phyloP scores from a whole-genome alignment of 2,888 invertebrate genomes.

The Pherbina coryleti region DNA sequence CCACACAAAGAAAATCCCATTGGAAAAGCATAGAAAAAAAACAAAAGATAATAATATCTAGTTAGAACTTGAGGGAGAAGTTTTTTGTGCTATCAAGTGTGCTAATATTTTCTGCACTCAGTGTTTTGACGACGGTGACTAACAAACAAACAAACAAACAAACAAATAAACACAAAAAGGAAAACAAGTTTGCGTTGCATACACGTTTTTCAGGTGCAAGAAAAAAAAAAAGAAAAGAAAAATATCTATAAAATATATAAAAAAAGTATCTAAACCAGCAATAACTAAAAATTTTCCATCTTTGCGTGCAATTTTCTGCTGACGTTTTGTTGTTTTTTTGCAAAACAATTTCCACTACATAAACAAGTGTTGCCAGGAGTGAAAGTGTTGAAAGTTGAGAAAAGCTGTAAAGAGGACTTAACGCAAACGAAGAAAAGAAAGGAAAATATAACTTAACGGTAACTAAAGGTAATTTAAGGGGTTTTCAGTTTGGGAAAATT shows the following conservation, averaged over 20 bases:
- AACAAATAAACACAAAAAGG: not conserved
- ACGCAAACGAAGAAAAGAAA: not conserved
- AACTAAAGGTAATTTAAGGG: not conserved
- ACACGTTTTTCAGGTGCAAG: slow-evolving; percentile 24
- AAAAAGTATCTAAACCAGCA: slow-evolving; percentile 4
- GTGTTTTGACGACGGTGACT: not conserved
- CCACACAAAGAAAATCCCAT: slow-evolving; percentile 33
- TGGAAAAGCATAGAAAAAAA: slow-evolving; percentile 26
- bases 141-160: slow-evolving; percentile 5
- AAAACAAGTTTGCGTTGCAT: slow-evolving; percentile 9
- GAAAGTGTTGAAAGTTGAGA: slow-evolving; percentile 26
- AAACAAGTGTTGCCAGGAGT: slow-evolving; percentile 18
- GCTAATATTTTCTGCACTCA: not conserved
- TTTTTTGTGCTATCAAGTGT: not conserved
- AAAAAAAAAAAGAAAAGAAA: not conserved
- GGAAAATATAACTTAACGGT: not conserved
- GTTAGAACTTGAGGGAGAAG: not conserved
- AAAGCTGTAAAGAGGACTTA: not conserved
- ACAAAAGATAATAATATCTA: not conserved
- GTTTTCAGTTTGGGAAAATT: not conserved
- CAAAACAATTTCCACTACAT: slow-evolving; percentile 39
- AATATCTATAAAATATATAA: not conserved
- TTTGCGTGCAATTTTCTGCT: slow-evolving; percentile 21
- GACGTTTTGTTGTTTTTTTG: not conserved
- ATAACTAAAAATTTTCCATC: slow-evolving; percentile 17